Percentiles rank a stretch among this genome's conserved stretches.
Conservation (phyloP, 1,140 invertebrate genomes). For the Phymastichus coffea region DNA sequence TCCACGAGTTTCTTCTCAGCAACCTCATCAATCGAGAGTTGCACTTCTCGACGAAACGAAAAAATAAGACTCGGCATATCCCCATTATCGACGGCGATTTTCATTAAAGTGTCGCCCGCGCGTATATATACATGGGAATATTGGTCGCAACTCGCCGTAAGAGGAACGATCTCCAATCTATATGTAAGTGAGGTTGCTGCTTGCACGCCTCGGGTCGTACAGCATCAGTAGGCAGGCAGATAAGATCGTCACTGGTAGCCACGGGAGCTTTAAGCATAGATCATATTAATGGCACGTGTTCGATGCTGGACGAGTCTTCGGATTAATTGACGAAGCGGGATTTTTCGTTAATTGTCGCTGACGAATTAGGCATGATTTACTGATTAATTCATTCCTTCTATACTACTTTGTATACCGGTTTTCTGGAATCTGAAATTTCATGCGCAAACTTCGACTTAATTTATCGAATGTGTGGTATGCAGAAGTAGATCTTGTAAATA, state of each 20-base stretch:
- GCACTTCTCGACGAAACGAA: background rate
- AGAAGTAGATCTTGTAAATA: too few relatives aligned
- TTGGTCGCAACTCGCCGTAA: slow-evolving; percentile 21
- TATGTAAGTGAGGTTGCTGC: slow-evolving; percentile 29
- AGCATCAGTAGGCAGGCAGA: too few relatives aligned
- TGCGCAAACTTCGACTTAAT: too few relatives aligned
- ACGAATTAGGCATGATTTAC: slow-evolving; percentile 18
- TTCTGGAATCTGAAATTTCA: background rate
- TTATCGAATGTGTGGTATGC: too few relatives aligned
- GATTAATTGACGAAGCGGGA: background rate
- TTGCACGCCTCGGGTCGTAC: too few relatives aligned
- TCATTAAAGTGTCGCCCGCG: slow-evolving; percentile 16
- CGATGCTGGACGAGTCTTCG: background rate
- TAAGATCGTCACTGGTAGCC: slow-evolving; percentile 32
- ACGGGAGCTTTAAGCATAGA: slow-evolving; percentile 30
- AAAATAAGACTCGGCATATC: background rate
- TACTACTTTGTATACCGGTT: slow-evolving; percentile 21
- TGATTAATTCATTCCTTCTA: slow-evolving; percentile 7
- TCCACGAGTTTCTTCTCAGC: too few relatives aligned
- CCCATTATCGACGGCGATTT: slow-evolving; percentile 22
- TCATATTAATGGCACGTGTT: slow-evolving; percentile 31
- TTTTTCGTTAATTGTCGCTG: slow-evolving; percentile 6
- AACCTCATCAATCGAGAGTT: too few relatives aligned
- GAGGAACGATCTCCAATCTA: slow-evolving; percentile 29
- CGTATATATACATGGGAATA: slow-evolving; percentile 19